Evolutionary conservation across 2,888 invertebrate species (phyloP).

Genomic region (Plebejus anna): DNA sequence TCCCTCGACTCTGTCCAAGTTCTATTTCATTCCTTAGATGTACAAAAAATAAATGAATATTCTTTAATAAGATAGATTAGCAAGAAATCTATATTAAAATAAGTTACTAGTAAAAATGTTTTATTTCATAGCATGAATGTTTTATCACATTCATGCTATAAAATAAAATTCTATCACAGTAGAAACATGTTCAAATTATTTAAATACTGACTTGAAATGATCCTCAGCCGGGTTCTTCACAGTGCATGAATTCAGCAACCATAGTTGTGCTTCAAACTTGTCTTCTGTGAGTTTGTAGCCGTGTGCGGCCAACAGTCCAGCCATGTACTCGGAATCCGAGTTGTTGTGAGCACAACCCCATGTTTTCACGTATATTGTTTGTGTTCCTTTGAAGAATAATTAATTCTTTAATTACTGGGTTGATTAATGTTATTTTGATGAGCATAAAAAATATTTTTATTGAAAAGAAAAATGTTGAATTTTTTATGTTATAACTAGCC

Average conservation of each 20-base stretch:
- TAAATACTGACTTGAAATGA: slow-evolving; percentile 83
- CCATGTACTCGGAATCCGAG: slow-evolving; percentile 99
- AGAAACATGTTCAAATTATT: no score
- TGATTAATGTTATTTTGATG: not conserved
- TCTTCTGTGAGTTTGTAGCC: slow-evolving; percentile 92
- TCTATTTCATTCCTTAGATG: slow-evolving; percentile 88
- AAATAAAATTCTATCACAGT: no score
- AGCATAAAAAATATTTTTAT: not conserved
- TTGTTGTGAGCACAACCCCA: slow-evolving; percentile 99
- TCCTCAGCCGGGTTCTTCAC: slow-evolving; percentile 99
- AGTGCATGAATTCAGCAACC: slow-evolving; percentile 98
- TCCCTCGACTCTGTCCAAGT: slow-evolving; percentile 84
- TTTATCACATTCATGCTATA: no score
- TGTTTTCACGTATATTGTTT: slow-evolving; percentile 92
- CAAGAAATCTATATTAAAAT: no score
- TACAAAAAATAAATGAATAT: slow-evolving; percentile 32
- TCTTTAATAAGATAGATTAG: not conserved
- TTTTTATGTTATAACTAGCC: not conserved
- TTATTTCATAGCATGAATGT: no score
- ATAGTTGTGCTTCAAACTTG: slow-evolving; percentile 91
- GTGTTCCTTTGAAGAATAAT: slow-evolving; percentile 82
- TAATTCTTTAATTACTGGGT: not conserved
- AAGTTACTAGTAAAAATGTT: no score
- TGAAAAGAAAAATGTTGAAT: not conserved
- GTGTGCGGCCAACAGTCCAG: slow-evolving; percentile 92